phyloP scores from a whole-genome alignment of 1,140 invertebrate genomes.

The Drosophila nebulosa region DNA sequence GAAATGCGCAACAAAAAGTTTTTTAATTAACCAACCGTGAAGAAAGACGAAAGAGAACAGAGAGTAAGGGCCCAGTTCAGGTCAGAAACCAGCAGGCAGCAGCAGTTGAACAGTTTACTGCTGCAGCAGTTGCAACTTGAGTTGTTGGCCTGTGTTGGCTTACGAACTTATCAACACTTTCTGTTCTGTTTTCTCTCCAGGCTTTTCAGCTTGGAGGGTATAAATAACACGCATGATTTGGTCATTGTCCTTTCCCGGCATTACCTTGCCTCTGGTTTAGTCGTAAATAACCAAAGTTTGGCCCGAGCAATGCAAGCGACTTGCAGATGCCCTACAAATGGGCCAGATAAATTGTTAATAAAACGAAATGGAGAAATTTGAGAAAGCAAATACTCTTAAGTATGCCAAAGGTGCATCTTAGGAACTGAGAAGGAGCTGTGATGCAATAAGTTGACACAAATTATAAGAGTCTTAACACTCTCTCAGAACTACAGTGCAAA shows the following conservation, averaged over 20 bases:
- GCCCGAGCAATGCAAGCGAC: neutral
- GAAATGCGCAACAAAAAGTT: slow-evolving; percentile 45
- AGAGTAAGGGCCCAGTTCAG: neutral
- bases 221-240: slow-evolving; percentile 63
- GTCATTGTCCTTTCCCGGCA: slow-evolving; percentile 38
- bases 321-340: neutral
- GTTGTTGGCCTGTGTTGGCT: slow-evolving; percentile 8
- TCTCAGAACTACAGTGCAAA: no score
- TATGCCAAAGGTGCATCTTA: no score
- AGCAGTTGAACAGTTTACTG: slow-evolving; percentile 1
- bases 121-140: slow-evolving; percentile 29
- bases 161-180: slow-evolving; percentile 31
- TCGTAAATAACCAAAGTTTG: neutral
- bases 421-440: no score
- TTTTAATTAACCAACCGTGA: slow-evolving; percentile 64
- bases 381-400: no score
- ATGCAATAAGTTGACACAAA: no score
- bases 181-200: slow-evolving; percentile 11
- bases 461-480: no score
- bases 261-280: neutral
- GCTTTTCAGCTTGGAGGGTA: slow-evolving; percentile 14
- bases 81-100: no score
- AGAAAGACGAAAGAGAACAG: no score
- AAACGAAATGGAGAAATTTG: neutral
- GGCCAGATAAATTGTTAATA: neutral